Evolutionary conservation across 2,888 invertebrate species (phyloP).

Genomic region (Cheilosia vernalis): DNA sequence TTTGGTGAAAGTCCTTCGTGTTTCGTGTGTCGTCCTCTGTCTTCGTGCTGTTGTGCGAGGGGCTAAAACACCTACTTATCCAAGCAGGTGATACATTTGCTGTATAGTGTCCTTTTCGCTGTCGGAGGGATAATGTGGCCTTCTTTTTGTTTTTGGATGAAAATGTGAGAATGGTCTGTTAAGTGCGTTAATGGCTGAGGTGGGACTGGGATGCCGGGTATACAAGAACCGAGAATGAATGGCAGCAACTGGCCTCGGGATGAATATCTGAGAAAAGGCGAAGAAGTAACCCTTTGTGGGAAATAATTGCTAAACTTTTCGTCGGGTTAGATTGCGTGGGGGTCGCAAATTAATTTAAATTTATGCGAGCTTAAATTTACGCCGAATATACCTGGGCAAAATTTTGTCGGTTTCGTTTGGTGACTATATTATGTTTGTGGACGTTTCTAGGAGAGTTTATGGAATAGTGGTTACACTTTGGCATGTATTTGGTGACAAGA

Average conservation of each 20-base stretch:
- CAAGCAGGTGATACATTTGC: constrained; percentile 59
- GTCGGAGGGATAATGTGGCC: constrained; percentile 30
- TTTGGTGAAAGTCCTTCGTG: constrained; percentile 33
- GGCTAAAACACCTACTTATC: constrained; percentile 60
- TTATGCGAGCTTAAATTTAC: constrained; percentile 34
- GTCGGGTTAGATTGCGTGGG: background rate
- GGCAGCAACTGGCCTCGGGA: constrained; percentile 54
- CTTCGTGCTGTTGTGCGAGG: constrained; percentile 26
- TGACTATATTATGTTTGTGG: background rate
- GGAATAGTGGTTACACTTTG: too few relatives aligned
- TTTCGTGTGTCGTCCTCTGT: constrained; percentile 11
- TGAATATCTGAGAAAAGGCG: constrained; percentile 35
- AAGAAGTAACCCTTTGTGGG: constrained; percentile 44
- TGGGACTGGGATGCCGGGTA: background rate
- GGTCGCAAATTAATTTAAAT: constrained; percentile 54
- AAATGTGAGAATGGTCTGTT: constrained; percentile 70
- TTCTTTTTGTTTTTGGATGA: constrained; percentile 55
- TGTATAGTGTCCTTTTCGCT: constrained; percentile 55
- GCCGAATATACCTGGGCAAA: constrained; percentile 8
- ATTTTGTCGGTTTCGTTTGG: background rate
- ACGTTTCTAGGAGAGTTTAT: too few relatives aligned
- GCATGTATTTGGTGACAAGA: too few relatives aligned
- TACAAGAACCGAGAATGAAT: constrained; percentile 42
- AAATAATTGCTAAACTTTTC: constrained; percentile 62
- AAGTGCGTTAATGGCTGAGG: constrained; percentile 52